Evolutionary conservation across 1,140 invertebrate species (phyloP), one percentile per base, ranked within the genome.

Genomic region (Apis dorsata): DNA sequence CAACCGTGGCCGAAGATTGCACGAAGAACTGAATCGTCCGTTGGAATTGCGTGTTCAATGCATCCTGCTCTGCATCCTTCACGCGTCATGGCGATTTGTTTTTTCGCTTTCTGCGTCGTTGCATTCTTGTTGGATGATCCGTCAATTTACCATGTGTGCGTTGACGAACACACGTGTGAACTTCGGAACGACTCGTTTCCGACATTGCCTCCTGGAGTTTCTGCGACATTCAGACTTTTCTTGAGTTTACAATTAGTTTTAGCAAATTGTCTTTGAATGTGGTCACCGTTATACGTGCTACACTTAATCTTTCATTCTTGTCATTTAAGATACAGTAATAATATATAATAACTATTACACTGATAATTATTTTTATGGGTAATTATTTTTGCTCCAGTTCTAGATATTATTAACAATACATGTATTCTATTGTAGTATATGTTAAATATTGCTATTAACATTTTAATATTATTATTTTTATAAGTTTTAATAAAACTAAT

Each of bases 51-150:
- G 12, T 19, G 21, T 15, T 62, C 19, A 55, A 7, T 63, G 63
- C 66, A 79, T 86, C 80, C 81, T 78, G 76, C 62, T 86, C 83
- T 71, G 21, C 79, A 86, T 86, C 63, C 71, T 86, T 75, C 79
- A 71, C 60, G 79, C 79, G 69, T 83, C 59, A 68, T 15, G 4
- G 34, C 49, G 17, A 34, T 66, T 57, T 53, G 62, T 57, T 86
- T 62, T 79, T 70, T 71, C 44, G 19, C 57, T 55, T 9, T 53
- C n/a, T 17, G 51, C 55, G 10, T 59, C 63, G 55, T 60, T 69
- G 65, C 59, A 51, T 72, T 66, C 49, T 34, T 15, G n/a, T 53
- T 15, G 44, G 12, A 60, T 21, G 44, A 34, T 57, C 12, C 60
- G 65, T 44, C 53, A 19, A 11, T 21, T 15, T 10, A n/a, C 69